Conservation (phyloP, 2,113 vertebrate genomes). For the Aegypius monachus region DNA sequence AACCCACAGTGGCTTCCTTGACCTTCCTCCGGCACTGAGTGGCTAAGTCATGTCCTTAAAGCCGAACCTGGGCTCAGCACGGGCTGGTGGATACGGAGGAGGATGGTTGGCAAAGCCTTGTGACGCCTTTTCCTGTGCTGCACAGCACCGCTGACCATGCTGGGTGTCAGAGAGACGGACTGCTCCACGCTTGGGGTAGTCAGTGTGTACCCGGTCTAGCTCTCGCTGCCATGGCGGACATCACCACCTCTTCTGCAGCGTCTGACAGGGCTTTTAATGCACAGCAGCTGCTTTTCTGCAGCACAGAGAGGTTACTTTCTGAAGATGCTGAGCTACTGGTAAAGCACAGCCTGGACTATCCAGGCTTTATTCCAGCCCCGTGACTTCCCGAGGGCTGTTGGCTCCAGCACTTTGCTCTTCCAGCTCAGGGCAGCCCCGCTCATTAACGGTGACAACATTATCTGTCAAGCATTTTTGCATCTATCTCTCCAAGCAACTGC, state of each 20-base stretch:
- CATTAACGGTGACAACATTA: background rate
- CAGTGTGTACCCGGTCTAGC: fast-evolving
- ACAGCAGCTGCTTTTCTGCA: background rate
- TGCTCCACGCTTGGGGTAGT: background rate
- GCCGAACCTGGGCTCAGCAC: background rate
- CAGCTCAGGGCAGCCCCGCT: background rate
- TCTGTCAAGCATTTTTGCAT: background rate
- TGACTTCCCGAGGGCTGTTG: background rate
- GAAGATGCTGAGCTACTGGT: background rate
- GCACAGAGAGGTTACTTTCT: background rate
- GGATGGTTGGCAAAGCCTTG: background rate
- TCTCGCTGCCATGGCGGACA: background rate
- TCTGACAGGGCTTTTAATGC: background rate
- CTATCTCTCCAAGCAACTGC: background rate
- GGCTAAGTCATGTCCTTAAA: background rate
- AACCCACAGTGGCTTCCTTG: background rate
- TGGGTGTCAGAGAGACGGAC: too few relatives aligned
- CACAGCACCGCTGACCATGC: fast-evolving
- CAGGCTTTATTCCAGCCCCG: background rate
- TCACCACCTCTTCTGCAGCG: background rate
- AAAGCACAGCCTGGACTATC: background rate
- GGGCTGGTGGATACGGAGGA: background rate
- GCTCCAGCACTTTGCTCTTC: background rate
- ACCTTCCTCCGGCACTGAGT: background rate
- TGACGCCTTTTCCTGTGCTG: background rate